Conservation (phyloP, 2,888 invertebrate genomes). For the Rhodophaea formosa region DNA sequence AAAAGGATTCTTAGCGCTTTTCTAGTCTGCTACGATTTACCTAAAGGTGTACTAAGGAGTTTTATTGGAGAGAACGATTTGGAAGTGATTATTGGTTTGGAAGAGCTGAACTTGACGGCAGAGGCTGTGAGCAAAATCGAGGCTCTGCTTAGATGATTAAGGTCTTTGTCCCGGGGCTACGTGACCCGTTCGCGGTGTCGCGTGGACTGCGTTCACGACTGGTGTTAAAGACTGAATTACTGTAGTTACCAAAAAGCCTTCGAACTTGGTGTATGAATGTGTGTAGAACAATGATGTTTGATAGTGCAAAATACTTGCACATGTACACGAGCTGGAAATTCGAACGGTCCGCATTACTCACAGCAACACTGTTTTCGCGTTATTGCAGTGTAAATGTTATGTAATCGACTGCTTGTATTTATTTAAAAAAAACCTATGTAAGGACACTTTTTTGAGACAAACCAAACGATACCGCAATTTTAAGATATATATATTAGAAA, state of each 20-base stretch:
- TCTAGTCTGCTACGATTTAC: slow-evolving; percentile 81
- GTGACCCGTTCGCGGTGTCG: slow-evolving; percentile 47
- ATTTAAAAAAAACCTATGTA: too few species aligned
- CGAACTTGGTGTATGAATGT: not conserved
- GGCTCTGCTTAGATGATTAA: slow-evolving; percentile 52
- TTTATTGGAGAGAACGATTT: slow-evolving; percentile 47
- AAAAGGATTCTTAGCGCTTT: slow-evolving; percentile 76
- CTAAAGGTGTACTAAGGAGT: slow-evolving; percentile 56
- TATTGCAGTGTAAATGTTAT: too few species aligned
- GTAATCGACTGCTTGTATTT: too few species aligned
- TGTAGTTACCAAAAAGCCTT: not conserved
- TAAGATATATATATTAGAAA: too few species aligned
- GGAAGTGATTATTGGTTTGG: slow-evolving; percentile 42
- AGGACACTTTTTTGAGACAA: too few species aligned
- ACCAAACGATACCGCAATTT: too few species aligned
- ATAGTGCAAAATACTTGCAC: too few species aligned
- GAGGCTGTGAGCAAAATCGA: slow-evolving; percentile 45
- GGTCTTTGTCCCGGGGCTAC: slow-evolving; percentile 41
- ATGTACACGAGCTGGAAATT: too few species aligned
- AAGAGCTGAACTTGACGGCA: slow-evolving; percentile 35
- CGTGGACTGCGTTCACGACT: slow-evolving; percentile 50
- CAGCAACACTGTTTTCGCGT: too few species aligned
- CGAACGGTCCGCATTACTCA: too few species aligned
- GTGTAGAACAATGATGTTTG: too few species aligned
- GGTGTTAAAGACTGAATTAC: slow-evolving; percentile 31